Base-by-base conservation (phyloP, 2,888 invertebrate genomes). In the Ariolimax columbianus region DNA sequence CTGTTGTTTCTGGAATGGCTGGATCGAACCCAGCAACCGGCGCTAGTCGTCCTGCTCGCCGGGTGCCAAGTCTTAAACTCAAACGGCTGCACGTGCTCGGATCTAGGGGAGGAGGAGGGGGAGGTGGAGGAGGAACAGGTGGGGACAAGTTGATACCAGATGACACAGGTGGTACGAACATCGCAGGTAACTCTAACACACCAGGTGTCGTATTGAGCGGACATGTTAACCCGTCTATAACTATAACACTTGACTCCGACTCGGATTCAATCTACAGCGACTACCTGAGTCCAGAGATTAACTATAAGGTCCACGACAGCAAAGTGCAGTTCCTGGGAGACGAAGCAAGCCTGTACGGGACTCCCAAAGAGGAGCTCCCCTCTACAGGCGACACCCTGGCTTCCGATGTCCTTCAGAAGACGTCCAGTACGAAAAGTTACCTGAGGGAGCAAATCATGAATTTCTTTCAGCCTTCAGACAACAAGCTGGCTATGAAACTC, bases 401-500 rank as follows among this genome's bases (percentile, higher is more conserved):
- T 55, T 19, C 55, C 4, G 68, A 77, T 81, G 86, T 82, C 30
- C 30, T 73, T n/a, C 38, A 63, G 36, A 84, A 84, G 47, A 40
- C 38, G 23, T 30, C 73, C n/a, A 80, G 84, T 30, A 79, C 92
- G 9, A 91, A 90, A 7, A 90, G 96, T 92, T 95, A 95, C 88
- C 89, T 94, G 66, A 92, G 92, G 87, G 94, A 94, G 82, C 94
- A 94, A 88, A 93, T 94, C 87, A 91, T 92, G 86, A 92, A 93
- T 72, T 94, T 99, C 95, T 99, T 99, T 95, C 98, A 99, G 95
- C 99, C 99, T 92, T 98, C 99, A 93, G 99, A 98, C 96, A 99
- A 99, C 96, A 98, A 99, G 95, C 96, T 99, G 94, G 99, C 99
- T 93, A 99, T 99, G 99, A 99, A 99, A 95, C 96, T 99, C 93